phyloP scores from a whole-genome alignment of 2,113 vertebrate genomes.

The Aptenodytes patagonicus region DNA sequence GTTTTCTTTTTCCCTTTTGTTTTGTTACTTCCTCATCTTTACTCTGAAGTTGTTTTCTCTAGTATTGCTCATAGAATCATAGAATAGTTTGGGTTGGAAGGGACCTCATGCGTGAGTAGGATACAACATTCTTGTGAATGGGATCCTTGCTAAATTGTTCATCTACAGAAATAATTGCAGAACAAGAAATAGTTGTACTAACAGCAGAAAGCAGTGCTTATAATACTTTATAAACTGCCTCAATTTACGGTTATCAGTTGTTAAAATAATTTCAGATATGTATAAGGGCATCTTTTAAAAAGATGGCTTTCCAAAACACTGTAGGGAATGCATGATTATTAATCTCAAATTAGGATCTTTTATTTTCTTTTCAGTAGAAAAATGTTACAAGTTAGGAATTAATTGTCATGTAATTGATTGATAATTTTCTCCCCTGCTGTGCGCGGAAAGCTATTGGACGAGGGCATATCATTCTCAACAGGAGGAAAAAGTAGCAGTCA shows the following conservation, averaged over 20 bases:
- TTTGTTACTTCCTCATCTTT: neutral
- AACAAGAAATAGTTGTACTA: neutral
- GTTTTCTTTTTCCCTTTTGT: neutral
- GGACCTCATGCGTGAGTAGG: neutral
- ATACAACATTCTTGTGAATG: neutral
- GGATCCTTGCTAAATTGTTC: neutral
- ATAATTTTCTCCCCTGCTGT: slow-evolving; percentile 58
- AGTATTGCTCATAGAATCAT: neutral
- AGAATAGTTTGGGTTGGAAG: no score
- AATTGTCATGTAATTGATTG: slow-evolving; percentile 66
- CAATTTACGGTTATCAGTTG: neutral
- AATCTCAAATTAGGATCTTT: slow-evolving; percentile 1
- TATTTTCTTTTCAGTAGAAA: slow-evolving; percentile 21
- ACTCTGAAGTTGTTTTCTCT: neutral
- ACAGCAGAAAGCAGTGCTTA: neutral
- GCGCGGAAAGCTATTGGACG: slow-evolving; percentile 26
- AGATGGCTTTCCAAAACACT: neutral
- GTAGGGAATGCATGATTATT: neutral
- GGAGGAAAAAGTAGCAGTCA: slow-evolving; percentile 46
- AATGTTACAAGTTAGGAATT: slow-evolving; percentile 49
- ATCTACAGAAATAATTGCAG: neutral
- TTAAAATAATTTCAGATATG: neutral
- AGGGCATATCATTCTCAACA: slow-evolving; percentile 36
- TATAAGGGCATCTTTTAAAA: neutral
- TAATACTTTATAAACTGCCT: neutral